Base-by-base conservation (phyloP, 2,797 vertebrate genomes). In the Trachurus trachurus region DNA sequence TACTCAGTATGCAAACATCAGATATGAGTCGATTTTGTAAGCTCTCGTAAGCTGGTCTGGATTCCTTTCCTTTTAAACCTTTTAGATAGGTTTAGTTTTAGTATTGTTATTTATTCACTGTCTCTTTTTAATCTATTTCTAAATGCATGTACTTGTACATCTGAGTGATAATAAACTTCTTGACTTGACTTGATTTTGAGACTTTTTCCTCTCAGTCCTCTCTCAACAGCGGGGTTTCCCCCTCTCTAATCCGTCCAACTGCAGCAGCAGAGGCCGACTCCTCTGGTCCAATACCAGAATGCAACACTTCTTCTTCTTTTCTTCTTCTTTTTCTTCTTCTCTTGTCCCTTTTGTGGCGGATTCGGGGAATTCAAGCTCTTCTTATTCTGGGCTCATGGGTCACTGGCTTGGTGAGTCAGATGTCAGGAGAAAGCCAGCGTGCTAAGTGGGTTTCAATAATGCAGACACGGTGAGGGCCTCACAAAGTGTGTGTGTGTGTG, bases 361-460 rank as follows among this genome's bases (percentile, higher is more conserved):
- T 61, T 73, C 44, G 5, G 56, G 12, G 26, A 70, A 76, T 80
- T 60, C 19, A 45, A 42, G 37, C 59, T 72, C 58, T 17, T 67
- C 66, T 54, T 53, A 67, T 53, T 53, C 39, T 44, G 59, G 37
- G 22, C 45, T 82, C 40, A 54, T 1, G 53, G 78, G 75, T 86
- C 84, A 84, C 80, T 26, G 78, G 17, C 31, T 76, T 13, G 54
- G 75, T 86, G 82, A 89, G 66, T 67, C 74, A 84, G 78, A 91
- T 68, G 76, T 86, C 66, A 66, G 61, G 79, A 86, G 86, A 89
- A 85, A 86, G 82, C 75, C 70, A 19, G 72, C 17, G 37, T 69
- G 80, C 75, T 78, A 90, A 90, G 83, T 79, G 66, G 58, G 45
- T 77, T 88, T 91, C 47, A 90, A 89, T 89, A 88, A 92, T 88